These are phyloP conservation scores for Sarotherodon lohbergeri DNA, from an alignment of 2,113 vertebrate species.

Conservation along the genomic window DNA sequence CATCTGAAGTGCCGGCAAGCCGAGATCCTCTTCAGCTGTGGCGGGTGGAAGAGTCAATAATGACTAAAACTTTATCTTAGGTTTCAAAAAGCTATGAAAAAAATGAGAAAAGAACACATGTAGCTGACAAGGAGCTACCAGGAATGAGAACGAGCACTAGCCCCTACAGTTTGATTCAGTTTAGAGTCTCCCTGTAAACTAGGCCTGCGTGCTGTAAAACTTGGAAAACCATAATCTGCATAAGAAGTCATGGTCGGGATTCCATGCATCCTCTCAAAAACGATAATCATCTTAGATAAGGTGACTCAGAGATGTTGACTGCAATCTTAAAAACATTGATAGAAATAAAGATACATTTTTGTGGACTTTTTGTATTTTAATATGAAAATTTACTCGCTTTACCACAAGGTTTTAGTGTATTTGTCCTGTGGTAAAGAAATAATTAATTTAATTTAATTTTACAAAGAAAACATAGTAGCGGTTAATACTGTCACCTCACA, in stretches of 20 bases:
- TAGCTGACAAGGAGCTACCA: accelerated
- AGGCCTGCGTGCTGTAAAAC: not conserved
- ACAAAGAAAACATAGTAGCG: not conserved
- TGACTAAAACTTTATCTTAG: not conserved
- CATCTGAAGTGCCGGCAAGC: slow-evolving; percentile 59
- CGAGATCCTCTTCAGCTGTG: slow-evolving; percentile 40
- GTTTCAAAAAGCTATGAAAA: not conserved
- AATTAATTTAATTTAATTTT: too few species aligned
- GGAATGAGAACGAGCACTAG: accelerated
- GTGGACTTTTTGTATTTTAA: accelerated
- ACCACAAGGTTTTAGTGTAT: not conserved
- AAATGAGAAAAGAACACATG: accelerated
- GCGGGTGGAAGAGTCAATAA: slow-evolving; percentile 23
- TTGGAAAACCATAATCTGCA: not conserved
- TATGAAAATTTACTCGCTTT: not conserved
- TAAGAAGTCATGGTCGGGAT: accelerated
- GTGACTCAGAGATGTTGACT: not conserved
- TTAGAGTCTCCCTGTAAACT: accelerated
- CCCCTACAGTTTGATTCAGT: accelerated
- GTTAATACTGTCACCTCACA: not conserved
- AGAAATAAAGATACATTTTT: not conserved
- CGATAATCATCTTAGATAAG: not conserved
- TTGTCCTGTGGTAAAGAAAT: not conserved
- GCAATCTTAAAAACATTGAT: not conserved
- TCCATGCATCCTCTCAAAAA: accelerated